Conservation (phyloP, 1,140 invertebrate species). For the Gryllus bimaculatus region DNA sequence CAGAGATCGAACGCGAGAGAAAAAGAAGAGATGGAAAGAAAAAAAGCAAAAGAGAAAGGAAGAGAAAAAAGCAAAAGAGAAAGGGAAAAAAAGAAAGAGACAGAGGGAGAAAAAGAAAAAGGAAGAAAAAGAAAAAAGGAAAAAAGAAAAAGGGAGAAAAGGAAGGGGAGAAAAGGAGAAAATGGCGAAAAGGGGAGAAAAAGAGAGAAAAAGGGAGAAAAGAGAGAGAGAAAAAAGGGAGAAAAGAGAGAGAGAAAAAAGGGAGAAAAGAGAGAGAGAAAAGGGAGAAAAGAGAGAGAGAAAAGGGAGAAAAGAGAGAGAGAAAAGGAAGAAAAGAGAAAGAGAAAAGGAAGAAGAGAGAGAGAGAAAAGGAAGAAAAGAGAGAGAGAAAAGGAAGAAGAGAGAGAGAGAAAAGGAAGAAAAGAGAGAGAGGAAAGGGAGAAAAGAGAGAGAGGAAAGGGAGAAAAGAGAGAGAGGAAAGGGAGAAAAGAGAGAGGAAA, state of each 20-base stretch:
- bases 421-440: neutral
- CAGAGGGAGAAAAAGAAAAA: too few species aligned
- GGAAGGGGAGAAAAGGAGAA: neutral
- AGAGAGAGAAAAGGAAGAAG: neutral
- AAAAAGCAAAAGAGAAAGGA: neutral
- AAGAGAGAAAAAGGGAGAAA: neutral
- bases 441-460: too few species aligned
- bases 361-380: neutral
- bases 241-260: neutral
- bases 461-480: too few species aligned
- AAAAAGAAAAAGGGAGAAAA: neutral
- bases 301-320: too few species aligned
- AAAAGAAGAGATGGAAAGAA: neutral
- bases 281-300: too few species aligned
- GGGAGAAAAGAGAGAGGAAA: neutral
- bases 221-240: neutral
- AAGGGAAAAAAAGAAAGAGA: too few species aligned
- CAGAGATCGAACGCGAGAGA: neutral
- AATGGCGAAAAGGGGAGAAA: neutral
- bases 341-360: neutral
- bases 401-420: neutral
- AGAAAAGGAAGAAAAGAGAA: too few species aligned
- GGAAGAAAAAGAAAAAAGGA: too few species aligned
- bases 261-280: too few species aligned
- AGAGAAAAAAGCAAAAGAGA: too few species aligned